These are phyloP conservation scores for Tyrophagus putrescentiae DNA, from an alignment of 1,140 invertebrate species.

Conservation along the genomic window DNA sequence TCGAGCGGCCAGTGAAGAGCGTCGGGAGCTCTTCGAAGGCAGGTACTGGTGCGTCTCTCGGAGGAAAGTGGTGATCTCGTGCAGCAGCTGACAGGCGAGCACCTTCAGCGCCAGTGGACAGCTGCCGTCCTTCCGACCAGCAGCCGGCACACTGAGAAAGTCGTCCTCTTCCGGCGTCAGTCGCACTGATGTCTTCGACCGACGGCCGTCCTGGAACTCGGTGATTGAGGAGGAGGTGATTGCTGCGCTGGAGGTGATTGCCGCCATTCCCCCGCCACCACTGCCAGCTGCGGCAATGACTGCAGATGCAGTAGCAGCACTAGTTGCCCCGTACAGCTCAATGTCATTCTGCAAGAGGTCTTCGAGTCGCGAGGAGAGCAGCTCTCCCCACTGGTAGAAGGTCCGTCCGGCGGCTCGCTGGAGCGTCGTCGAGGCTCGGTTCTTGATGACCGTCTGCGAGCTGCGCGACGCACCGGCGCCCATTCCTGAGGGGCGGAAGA, in stretches of 20 bases:
- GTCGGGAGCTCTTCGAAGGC: slow-evolving; percentile 32
- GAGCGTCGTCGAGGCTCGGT: slow-evolving; percentile 47
- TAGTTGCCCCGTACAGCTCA: background rate
- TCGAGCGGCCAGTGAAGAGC: slow-evolving; percentile 22
- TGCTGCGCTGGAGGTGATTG: slow-evolving; percentile 20
- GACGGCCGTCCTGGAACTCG: slow-evolving; percentile 58
- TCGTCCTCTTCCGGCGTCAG: slow-evolving; percentile 92
- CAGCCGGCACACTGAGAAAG: slow-evolving; percentile 66
- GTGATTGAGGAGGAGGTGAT: slow-evolving; percentile 44
- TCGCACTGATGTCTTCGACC: slow-evolving; percentile 52
- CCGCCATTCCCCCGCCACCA: slow-evolving; percentile 25
- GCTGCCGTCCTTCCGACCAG: slow-evolving; percentile 39
- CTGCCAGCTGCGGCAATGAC: slow-evolving; percentile 29
- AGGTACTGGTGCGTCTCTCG: slow-evolving; percentile 74
- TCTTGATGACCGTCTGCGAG: background rate
- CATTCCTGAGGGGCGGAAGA: slow-evolving; percentile 57
- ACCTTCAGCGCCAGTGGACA: slow-evolving; percentile 84
- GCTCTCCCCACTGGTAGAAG: slow-evolving; percentile 92
- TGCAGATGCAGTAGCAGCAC: slow-evolving; percentile 36
- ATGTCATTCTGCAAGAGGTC: slow-evolving; percentile 37
- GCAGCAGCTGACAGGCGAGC: slow-evolving; percentile 75
- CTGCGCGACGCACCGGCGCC: slow-evolving; percentile 27
- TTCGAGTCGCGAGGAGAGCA: slow-evolving; percentile 69
- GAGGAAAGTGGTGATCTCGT: slow-evolving; percentile 92
- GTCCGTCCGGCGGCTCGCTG: slow-evolving; percentile 83